These are phyloP conservation scores for Porites lobata DNA, from an alignment of 92 coral and sea anemone genomes.

Conservation along the genomic window DNA sequence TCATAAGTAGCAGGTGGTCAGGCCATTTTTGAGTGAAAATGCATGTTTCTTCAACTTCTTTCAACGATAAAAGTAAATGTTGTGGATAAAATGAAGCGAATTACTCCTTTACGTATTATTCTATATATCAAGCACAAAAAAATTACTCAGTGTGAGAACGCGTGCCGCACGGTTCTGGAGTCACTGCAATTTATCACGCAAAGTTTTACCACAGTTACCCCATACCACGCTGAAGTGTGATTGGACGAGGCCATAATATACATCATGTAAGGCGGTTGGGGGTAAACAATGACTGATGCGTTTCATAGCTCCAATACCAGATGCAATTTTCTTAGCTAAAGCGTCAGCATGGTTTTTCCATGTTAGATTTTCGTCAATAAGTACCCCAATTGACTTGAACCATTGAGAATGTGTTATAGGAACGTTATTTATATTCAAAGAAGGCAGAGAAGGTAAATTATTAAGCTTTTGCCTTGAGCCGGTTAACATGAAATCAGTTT, in stretches of 20 bases:
- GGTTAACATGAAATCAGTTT: conserved; percentile 14
- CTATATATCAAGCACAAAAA: too few species aligned
- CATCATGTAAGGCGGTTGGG: background rate
- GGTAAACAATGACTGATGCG: conserved; percentile 12
- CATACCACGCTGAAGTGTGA: too few species aligned
- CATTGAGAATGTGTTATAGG: background rate
- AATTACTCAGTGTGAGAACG: too few species aligned
- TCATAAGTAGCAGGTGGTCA: too few species aligned
- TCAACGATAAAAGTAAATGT: too few species aligned
- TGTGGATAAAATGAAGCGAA: too few species aligned
- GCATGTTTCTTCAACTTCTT: too few species aligned
- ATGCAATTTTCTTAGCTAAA: conserved; percentile 2
- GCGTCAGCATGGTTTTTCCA: background rate
- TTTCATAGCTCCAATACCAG: conserved; percentile 16
- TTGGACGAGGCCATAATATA: background rate
- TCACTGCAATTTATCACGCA: too few species aligned
- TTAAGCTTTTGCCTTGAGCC: background rate
- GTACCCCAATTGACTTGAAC: conserved; percentile 11
- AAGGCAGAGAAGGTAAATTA: background rate
- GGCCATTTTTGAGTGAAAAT: too few species aligned
- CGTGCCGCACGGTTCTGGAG: background rate
- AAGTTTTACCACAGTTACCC: too few species aligned
- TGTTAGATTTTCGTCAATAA: conserved; percentile 18
- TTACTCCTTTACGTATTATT: too few species aligned
- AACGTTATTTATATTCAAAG: background rate